phyloP scores from a whole-genome alignment of 2,113 vertebrate genomes.

The Dasypus novemcinctus region DNA sequence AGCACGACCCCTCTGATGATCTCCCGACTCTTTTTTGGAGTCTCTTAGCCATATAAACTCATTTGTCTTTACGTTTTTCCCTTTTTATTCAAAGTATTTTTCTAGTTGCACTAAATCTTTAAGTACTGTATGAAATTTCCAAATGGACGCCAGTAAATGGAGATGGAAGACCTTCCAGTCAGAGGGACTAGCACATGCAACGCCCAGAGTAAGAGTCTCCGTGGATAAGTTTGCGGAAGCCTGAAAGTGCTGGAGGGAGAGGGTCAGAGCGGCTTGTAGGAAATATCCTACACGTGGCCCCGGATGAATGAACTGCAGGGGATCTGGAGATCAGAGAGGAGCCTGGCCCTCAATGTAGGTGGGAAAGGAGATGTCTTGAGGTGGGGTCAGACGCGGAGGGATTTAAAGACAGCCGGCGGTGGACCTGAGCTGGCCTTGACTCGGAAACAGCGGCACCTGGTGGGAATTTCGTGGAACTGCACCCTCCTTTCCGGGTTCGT shows the following conservation, averaged over 20 bases:
- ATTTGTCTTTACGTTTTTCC: no score
- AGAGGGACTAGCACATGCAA: neutral
- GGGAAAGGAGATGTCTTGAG: fast-evolving
- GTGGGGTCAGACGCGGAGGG: fast-evolving
- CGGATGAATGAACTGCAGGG: neutral
- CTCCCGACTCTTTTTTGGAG: no score
- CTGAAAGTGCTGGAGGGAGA: neutral
- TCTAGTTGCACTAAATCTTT: neutral
- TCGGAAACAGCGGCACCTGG: neutral
- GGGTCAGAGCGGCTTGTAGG: neutral
- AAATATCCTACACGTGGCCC: neutral
- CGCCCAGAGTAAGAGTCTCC: neutral
- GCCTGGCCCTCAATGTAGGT: neutral
- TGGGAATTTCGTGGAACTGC: fast-evolving
- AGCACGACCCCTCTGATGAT: no score
- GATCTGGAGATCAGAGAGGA: neutral
- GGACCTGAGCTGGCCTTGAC: fast-evolving
- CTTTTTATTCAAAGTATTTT: no score
- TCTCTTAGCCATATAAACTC: no score
- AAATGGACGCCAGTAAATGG: neutral
- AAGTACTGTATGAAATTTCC: neutral
- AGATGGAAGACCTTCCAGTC: neutral
- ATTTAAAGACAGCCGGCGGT: fast-evolving
- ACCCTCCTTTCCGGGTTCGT: neutral
- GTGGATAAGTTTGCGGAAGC: neutral